These are phyloP conservation scores for Myotis vivesi DNA, from an alignment of 2,797 vertebrate genomes.

Conservation along the genomic window DNA sequence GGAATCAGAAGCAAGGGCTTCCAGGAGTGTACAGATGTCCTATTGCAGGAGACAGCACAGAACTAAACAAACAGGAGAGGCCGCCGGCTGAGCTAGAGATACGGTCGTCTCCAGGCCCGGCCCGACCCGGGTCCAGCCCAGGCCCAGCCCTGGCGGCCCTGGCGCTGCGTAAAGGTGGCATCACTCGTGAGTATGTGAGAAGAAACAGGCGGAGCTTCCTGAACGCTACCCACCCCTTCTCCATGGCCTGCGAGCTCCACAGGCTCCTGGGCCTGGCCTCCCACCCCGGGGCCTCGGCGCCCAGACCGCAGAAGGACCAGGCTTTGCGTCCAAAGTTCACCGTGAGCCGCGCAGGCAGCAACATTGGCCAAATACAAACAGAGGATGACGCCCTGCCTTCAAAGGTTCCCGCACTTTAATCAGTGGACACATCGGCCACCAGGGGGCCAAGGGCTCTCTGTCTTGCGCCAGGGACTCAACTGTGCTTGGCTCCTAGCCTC, in stretches of 20 bases:
- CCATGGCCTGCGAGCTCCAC: background rate
- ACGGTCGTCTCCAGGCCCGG: background rate
- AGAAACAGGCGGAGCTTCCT: constrained; percentile 77
- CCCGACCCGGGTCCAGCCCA: too few relatives aligned
- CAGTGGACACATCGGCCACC: background rate
- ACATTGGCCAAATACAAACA: background rate
- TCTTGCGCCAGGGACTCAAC: background rate
- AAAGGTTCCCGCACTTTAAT: background rate
- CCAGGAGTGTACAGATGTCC: too few relatives aligned
- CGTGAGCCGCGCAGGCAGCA: fast-evolving
- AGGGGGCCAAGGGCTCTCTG: background rate
- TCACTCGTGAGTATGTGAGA: constrained; percentile 81
- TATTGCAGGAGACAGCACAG: fast-evolving
- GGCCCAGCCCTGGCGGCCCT: background rate
- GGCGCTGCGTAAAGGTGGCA: constrained; percentile 68
- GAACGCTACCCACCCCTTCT: constrained; percentile 69
- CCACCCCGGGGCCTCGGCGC: background rate
- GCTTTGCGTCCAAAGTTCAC: background rate
- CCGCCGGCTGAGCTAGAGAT: background rate
- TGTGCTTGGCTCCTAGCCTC: background rate
- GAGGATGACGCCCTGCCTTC: fast-evolving
- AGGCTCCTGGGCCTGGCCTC: background rate
- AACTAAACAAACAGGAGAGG: background rate
- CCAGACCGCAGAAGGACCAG: background rate
- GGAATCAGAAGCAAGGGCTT: background rate